Percentiles rank a stretch among this genome's conserved stretches.
Conservation (phyloP, 2,797 vertebrate genomes). For the Megaceryle alcyon region DNA sequence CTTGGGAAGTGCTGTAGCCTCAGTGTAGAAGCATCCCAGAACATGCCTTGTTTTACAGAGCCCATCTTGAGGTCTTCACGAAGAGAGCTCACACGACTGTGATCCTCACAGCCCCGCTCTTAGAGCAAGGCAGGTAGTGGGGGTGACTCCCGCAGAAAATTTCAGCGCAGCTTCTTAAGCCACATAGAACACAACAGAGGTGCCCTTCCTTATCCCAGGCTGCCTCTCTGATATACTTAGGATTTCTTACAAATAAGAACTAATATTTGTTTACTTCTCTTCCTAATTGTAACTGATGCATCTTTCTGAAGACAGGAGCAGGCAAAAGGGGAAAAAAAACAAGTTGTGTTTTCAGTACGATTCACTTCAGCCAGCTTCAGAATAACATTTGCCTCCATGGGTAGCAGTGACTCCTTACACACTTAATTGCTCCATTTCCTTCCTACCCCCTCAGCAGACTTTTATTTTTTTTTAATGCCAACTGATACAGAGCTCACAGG, state of each 20-base stretch:
- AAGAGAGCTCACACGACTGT: not conserved
- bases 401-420: conserved; percentile 51
- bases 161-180: not conserved
- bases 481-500: not conserved
- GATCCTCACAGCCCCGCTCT: not conserved
- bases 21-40: not conserved
- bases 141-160: not conserved
- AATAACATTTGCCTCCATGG: not conserved
- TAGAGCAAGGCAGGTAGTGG: not conserved
- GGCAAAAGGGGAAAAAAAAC: not conserved
- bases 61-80: not conserved
- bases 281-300: not conserved
- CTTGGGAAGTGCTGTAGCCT: not conserved
- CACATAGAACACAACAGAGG: rapidly evolving
- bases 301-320: not conserved
- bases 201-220: not conserved
- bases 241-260: not conserved
- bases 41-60: not conserved
- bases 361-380: conserved; percentile 25
- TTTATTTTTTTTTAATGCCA: not conserved
- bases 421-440: conserved; percentile 65
- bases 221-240: not conserved
- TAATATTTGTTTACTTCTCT: not conserved
- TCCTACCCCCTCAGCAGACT: not conserved
- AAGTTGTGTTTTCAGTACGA: not conserved